Conservation (phyloP, 2,113 vertebrate genomes). For the Jacana jacana region DNA sequence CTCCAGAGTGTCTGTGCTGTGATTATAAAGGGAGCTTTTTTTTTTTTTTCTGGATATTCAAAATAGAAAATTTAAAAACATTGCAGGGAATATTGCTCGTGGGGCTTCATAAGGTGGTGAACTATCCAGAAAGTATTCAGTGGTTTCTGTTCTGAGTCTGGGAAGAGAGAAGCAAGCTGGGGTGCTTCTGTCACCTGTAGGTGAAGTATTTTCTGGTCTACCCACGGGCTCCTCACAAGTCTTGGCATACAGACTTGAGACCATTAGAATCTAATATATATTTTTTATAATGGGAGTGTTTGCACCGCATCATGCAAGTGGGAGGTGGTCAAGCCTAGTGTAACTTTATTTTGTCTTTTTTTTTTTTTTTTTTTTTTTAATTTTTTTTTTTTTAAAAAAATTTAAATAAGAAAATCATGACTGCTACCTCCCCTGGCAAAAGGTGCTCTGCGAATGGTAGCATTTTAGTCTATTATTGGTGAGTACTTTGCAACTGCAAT, state of each 20-base stretch:
- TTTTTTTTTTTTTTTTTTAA: too few relatives aligned
- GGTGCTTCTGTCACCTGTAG: neutral
- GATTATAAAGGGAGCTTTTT: neutral
- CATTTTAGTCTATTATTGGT: rapidly evolving
- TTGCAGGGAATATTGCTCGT: neutral
- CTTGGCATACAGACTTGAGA: neutral
- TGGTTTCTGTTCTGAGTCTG: neutral
- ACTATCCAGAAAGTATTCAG: too few relatives aligned
- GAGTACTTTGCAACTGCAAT: neutral
- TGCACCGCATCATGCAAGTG: rapidly evolving
- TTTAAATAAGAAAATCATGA: neutral
- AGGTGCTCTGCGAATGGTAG: rapidly evolving
- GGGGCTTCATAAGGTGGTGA: neutral
- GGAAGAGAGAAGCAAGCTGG: neutral
- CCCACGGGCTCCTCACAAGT: rapidly evolving
- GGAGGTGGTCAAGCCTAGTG: neutral
- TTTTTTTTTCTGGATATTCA: neutral
- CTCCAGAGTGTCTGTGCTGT: rapidly evolving
- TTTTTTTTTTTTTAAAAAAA: neutral
- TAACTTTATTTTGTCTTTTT: neutral
- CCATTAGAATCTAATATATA: neutral
- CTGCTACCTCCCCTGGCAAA: neutral
- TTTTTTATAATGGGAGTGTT: neutral
- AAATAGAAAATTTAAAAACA: rapidly evolving
- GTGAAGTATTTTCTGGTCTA: neutral